Conservation (phyloP, 2,888 invertebrate genomes). For the Pollenia griseotomentosa region DNA sequence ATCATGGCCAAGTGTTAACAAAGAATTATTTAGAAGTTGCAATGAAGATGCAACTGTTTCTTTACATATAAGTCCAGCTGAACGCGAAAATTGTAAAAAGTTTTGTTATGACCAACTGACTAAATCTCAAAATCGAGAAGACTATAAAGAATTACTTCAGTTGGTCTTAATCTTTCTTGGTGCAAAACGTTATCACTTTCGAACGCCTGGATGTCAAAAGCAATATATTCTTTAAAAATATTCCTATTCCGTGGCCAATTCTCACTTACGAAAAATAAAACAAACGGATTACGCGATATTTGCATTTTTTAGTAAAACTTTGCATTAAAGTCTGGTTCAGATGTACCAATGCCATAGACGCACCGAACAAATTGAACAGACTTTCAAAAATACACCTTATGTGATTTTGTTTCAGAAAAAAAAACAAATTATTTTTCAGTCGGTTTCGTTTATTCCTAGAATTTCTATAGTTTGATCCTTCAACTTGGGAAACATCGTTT, state of each 20-base stretch:
- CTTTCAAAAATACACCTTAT: not conserved
- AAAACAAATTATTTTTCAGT: not conserved
- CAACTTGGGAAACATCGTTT: too few species aligned
- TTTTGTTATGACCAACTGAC: constrained; percentile 9
- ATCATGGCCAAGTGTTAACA: too few species aligned
- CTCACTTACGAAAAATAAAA: constrained; percentile 21
- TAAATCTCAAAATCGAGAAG: constrained; percentile 32
- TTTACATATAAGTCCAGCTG: not conserved
- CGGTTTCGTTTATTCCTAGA: not conserved
- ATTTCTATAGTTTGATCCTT: not conserved
- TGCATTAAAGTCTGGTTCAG: constrained; percentile 23
- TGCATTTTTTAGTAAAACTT: constrained; percentile 42
- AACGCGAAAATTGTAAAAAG: constrained; percentile 21
- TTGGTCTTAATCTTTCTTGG: constrained; percentile 43
- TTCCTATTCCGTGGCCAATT: too few species aligned
- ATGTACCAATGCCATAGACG: too few species aligned
- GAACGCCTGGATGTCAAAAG: too few species aligned
- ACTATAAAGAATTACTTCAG: constrained; percentile 49
- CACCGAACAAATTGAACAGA: not conserved
- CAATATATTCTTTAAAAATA: too few species aligned
- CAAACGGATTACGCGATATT: constrained; percentile 6
- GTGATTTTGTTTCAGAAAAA: constrained; percentile 9
- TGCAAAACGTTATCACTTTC: too few species aligned
- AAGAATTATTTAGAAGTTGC: too few species aligned
- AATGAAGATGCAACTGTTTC: too few species aligned